Conservation (phyloP, 2,113 vertebrate genomes). For the Salvelinus namaycush region DNA sequence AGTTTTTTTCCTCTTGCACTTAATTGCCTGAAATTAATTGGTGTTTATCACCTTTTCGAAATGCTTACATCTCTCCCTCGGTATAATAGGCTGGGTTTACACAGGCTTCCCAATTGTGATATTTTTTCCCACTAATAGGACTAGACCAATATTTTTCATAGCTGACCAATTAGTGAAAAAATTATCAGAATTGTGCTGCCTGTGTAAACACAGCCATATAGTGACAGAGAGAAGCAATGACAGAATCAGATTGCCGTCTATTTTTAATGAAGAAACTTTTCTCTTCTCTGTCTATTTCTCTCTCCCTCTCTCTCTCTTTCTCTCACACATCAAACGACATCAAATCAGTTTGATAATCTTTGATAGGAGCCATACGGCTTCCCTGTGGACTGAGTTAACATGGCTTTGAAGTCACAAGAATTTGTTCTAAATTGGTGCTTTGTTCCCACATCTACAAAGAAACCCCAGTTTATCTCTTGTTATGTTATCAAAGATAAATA, state of each 20-base stretch:
- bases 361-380: slow-evolving; percentile 9
- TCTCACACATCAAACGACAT: slow-evolving; percentile 38
- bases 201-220: no score
- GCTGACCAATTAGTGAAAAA: no score
- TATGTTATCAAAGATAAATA: slow-evolving; percentile 22
- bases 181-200: no score
- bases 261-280: slow-evolving; percentile 18
- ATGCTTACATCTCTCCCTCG: no score
- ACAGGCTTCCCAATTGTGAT: no score
- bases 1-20: no score
- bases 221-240: no score
- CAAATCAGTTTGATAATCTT: slow-evolving; percentile 36
- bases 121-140: no score
- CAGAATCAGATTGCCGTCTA: background rate
- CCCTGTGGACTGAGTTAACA: slow-evolving; percentile 22
- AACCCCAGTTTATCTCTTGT: slow-evolving; percentile 19
- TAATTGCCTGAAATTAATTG: background rate
- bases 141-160: no score
- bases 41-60: background rate
- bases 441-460: slow-evolving; percentile 40
- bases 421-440: slow-evolving; percentile 38
- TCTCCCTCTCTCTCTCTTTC: slow-evolving; percentile 7
- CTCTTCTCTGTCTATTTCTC: background rate
- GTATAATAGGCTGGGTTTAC: no score
- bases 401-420: slow-evolving; percentile 44